phyloP scores from a whole-genome alignment of 2,888 invertebrate species.

The Tetragonisca angustula region DNA sequence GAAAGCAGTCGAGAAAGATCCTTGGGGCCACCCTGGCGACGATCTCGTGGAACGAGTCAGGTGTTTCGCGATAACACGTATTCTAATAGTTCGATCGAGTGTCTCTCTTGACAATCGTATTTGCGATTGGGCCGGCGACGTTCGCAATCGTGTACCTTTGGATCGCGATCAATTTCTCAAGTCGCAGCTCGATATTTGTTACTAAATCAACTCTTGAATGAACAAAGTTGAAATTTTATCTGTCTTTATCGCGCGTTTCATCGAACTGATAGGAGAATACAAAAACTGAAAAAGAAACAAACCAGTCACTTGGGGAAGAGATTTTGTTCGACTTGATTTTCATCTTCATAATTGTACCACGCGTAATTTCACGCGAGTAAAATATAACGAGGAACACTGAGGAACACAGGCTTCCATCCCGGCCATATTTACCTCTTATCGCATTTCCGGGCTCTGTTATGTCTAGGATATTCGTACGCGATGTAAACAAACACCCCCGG shows the following conservation, averaged over 20 bases:
- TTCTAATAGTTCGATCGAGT: background rate
- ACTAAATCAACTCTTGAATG: no score
- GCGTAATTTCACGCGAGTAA: background rate
- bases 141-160: background rate
- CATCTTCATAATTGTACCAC: background rate
- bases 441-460: conserved; percentile 80
- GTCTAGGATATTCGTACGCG: conserved; percentile 73
- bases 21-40: conserved; percentile 49
- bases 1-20: conserved; percentile 41
- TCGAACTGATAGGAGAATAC: no score
- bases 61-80: conserved; percentile 29
- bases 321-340: background rate
- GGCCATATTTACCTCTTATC: conserved; percentile 75
- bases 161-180: background rate
- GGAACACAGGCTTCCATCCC: conserved; percentile 43
- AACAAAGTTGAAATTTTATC: background rate
- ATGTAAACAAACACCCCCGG: conserved; percentile 79
- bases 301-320: no score
- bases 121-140: background rate
- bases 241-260: background rate
- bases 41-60: conserved; percentile 10
- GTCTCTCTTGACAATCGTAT: background rate
- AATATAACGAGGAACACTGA: background rate
- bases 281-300: background rate
- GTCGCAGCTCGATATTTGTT: background rate